These are phyloP conservation scores for Therioaphis trifolii DNA, from an alignment of 2,888 invertebrate genomes.

Conservation along the genomic window DNA sequence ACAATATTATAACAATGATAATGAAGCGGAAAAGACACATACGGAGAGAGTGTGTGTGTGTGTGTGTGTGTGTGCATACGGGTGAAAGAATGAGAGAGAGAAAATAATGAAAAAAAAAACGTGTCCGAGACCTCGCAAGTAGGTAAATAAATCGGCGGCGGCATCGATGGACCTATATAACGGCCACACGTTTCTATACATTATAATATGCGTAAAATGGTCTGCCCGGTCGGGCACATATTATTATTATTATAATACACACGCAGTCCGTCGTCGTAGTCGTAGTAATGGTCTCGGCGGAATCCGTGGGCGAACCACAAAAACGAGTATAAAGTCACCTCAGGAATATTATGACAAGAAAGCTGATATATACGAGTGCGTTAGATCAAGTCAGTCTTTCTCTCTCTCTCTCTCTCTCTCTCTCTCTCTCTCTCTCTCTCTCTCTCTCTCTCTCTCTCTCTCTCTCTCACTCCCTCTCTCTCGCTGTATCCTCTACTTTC, in stretches of 20 bases:
- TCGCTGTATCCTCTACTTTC: not conserved
- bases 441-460: not conserved
- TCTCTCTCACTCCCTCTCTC: not conserved
- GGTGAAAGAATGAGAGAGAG: not conserved
- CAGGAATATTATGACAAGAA: not conserved
- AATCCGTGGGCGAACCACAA: conserved; percentile 22
- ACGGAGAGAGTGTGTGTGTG: not conserved
- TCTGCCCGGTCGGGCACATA: too few species aligned
- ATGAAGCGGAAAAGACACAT: conserved; percentile 29
- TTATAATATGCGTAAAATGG: not conserved
- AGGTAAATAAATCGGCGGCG: conserved; percentile 32
- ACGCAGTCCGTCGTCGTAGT: not conserved
- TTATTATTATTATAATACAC: not conserved
- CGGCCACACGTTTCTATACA: not conserved
- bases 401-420: not conserved
- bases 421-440: not conserved
- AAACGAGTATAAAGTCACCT: not conserved
- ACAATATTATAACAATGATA: conserved; percentile 17
- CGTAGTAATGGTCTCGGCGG: not conserved
- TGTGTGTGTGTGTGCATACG: not conserved
- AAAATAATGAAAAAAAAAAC: not conserved
- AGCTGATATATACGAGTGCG: not conserved
- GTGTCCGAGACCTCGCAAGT: not conserved
- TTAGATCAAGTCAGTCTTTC: not conserved
- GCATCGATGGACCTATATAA: conserved; percentile 25